Percentiles rank a stretch among this genome's conserved stretches.
phyloP scores from a whole-genome alignment of 2,888 invertebrate genomes.

The Drosophila stalkeri region DNA sequence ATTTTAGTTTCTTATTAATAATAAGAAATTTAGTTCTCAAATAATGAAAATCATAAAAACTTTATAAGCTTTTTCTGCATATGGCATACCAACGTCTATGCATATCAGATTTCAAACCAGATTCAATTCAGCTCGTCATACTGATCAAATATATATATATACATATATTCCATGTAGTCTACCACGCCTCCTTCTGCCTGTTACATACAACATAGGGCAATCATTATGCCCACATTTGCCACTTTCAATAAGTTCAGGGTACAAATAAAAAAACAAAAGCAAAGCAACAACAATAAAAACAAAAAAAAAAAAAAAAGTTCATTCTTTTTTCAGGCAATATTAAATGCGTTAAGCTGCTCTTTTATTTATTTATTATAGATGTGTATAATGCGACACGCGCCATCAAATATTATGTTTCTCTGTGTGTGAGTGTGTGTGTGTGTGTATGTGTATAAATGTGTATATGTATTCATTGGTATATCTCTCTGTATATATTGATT shows the following conservation, averaged over 20 bases:
- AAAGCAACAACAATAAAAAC: slow-evolving; percentile 1
- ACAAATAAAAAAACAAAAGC: background rate
- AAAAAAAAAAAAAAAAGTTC: too few relatives aligned
- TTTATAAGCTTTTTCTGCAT: too few relatives aligned
- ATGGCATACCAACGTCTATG: too few relatives aligned
- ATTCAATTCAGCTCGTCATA: too few relatives aligned
- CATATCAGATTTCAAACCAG: too few relatives aligned
- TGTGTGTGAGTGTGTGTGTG: too few relatives aligned
- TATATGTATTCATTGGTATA: too few relatives aligned
- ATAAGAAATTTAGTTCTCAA: too few relatives aligned
- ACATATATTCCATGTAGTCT: too few relatives aligned
- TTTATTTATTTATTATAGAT: slow-evolving; percentile 59
- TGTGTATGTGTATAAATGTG: background rate
- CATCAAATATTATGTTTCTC: background rate
- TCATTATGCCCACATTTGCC: background rate
- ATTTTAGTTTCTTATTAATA: too few relatives aligned
- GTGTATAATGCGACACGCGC: slow-evolving; percentile 45
- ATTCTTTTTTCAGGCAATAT: slow-evolving; percentile 1
- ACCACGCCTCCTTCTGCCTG: background rate
- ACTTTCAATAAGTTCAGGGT: background rate
- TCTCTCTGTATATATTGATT: background rate
- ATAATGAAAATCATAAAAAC: too few relatives aligned
- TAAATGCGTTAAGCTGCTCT: slow-evolving; percentile 37
- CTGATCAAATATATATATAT: too few relatives aligned
- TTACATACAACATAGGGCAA: background rate